phyloP scores from a whole-genome alignment of 2,113 vertebrate species.

The Hippocampus mohnikei region DNA sequence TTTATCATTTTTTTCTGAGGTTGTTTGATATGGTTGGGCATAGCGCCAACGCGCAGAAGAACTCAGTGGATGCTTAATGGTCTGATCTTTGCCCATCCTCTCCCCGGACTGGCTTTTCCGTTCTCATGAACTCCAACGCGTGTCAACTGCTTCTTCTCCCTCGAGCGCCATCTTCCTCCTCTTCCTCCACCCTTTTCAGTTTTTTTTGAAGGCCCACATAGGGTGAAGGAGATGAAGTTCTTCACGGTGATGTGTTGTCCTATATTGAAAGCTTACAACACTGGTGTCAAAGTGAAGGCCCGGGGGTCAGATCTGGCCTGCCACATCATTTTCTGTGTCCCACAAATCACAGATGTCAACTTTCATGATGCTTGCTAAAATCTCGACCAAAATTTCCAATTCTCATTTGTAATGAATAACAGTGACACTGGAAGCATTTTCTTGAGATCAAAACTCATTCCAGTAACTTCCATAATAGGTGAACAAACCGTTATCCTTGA shows the following conservation, averaged over 20 bases:
- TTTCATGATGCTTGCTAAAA: too few relatives aligned
- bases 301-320: too few relatives aligned
- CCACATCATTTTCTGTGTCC: too few relatives aligned
- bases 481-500: too few relatives aligned
- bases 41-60: conserved; percentile 11
- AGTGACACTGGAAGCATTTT: too few relatives aligned
- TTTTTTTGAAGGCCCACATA: conserved; percentile 16
- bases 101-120: conserved; percentile 31
- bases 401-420: too few relatives aligned
- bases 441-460: too few relatives aligned
- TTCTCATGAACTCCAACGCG: conserved; percentile 60
- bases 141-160: conserved; percentile 36
- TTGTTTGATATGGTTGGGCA: background rate
- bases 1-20: background rate
- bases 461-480: too few relatives aligned
- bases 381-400: too few relatives aligned
- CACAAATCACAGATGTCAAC: too few relatives aligned
- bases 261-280: too few relatives aligned
- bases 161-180: conserved; percentile 37
- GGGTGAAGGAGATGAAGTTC: conserved; percentile 11
- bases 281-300: too few relatives aligned
- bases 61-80: conserved; percentile 7
- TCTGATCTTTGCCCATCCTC: conserved; percentile 20
- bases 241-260: background rate
- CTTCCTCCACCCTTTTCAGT: conserved; percentile 18